phyloP scores from a whole-genome alignment of 2,888 invertebrate species.

The Leucophenga montana region DNA sequence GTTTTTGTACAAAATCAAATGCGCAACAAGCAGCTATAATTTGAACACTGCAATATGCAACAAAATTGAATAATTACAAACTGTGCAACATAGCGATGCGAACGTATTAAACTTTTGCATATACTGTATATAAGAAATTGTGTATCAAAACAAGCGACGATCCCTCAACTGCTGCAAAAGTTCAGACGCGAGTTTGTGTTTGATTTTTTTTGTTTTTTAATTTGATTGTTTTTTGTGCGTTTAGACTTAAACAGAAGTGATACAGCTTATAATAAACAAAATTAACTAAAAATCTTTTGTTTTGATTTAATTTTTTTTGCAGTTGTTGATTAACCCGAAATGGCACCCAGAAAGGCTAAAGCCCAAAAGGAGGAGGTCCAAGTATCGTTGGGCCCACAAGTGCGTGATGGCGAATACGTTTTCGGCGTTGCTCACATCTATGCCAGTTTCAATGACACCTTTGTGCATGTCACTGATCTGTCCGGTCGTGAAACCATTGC shows the following conservation, averaged over 20 bases:
- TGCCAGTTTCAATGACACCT: conserved; percentile 99
- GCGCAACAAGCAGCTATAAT: conserved; percentile 33
- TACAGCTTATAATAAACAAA: conserved; percentile 26
- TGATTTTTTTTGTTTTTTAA: conserved; percentile 43
- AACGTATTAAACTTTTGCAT: conserved; percentile 41
- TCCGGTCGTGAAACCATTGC: conserved; percentile 97
- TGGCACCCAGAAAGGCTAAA: conserved; percentile 99
- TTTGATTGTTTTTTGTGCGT: conserved; percentile 32
- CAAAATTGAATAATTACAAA: neutral
- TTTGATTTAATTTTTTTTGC: conserved; percentile 35
- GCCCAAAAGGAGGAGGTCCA: conserved; percentile 97
- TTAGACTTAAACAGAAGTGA: conserved; percentile 1
- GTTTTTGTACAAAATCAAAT: conserved; percentile 48
- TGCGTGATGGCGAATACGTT: conserved; percentile 96
- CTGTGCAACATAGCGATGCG: conserved; percentile 46
- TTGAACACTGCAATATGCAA: conserved; percentile 1
- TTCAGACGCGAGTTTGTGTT: conserved; percentile 27
- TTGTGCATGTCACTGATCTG: conserved; percentile 99
- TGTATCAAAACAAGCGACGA: neutral
- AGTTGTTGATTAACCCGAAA: conserved; percentile 71
- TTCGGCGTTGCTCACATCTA: conserved; percentile 99
- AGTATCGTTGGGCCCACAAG: conserved; percentile 95
- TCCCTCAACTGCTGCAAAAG: neutral
- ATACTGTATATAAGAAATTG: neutral
- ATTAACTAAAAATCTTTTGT: conserved; percentile 12